Conservation (phyloP, 2,888 invertebrate genomes). For the Anthrax anthrax region DNA sequence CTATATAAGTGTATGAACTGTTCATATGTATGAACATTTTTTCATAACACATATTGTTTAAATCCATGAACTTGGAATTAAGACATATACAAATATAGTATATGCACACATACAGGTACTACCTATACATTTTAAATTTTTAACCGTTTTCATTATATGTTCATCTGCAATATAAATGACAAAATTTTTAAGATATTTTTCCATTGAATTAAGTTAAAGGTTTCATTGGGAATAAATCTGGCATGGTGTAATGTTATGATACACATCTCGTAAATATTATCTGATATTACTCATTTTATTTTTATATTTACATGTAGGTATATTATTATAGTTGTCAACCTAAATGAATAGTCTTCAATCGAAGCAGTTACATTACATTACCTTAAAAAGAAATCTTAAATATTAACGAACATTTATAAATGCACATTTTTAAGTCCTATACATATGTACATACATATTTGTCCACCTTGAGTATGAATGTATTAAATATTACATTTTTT, state of each 20-base stretch:
- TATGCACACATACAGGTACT: not conserved
- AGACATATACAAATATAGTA: no score
- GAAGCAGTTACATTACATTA: not conserved
- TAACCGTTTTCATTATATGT: no score
- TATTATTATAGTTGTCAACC: constrained; percentile 4
- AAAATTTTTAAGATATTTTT: constrained; percentile 6
- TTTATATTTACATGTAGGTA: constrained; percentile 1
- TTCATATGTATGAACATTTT: not conserved
- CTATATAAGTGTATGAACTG: not conserved
- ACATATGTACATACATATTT: no score
- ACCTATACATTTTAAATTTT: no score
- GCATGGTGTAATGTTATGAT: not conserved
- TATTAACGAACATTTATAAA: not conserved
- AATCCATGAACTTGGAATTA: no score
- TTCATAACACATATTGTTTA: no score
- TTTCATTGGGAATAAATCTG: constrained; percentile 6
- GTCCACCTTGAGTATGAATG: no score
- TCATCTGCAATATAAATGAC: not conserved
- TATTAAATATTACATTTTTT: no score
- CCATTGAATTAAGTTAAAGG: constrained; percentile 2
- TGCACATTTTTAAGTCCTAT: no score
- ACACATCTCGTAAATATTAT: not conserved
- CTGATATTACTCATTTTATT: constrained; percentile 1
- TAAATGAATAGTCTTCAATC: constrained; percentile 1
- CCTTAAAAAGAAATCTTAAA: not conserved